Evolutionary conservation across 64 coral and sea anemone genomes (phyloP).

Genomic region (Stichodactyla helianthus): DNA sequence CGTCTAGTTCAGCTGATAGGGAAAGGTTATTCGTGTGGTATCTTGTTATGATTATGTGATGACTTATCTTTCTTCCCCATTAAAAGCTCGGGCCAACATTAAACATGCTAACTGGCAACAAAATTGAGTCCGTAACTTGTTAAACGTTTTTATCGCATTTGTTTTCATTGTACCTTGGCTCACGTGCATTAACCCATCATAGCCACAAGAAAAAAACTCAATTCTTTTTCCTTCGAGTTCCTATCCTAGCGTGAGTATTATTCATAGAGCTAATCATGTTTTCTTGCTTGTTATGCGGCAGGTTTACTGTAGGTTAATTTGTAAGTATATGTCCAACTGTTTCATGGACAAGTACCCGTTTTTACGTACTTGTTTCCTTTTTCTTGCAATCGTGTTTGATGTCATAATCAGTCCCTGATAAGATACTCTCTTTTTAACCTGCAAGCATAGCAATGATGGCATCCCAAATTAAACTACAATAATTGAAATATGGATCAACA

Average conservation of each 20-base stretch:
- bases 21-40: neutral
- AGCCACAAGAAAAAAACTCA: neutral
- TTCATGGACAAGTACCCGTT: neutral
- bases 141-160: too few relatives aligned
- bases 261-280: neutral
- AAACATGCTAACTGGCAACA: neutral
- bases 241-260: neutral
- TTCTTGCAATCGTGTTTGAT: neutral
- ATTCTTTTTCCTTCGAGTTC: neutral
- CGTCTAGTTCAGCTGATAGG: neutral
- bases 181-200: neutral
- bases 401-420: neutral
- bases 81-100: neutral
- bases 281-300: neutral
- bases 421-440: neutral
- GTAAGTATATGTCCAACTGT: neutral
- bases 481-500: too few relatives aligned
- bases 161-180: neutral
- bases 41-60: neutral
- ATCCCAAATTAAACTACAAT: too few relatives aligned
- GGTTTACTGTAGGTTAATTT: neutral
- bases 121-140: neutral
- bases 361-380: neutral
- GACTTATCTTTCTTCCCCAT: neutral
- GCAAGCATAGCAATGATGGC: too few relatives aligned